These are phyloP conservation scores for Rhea pennata DNA, from an alignment of 2,113 vertebrate genomes.

Conservation along the genomic window DNA sequence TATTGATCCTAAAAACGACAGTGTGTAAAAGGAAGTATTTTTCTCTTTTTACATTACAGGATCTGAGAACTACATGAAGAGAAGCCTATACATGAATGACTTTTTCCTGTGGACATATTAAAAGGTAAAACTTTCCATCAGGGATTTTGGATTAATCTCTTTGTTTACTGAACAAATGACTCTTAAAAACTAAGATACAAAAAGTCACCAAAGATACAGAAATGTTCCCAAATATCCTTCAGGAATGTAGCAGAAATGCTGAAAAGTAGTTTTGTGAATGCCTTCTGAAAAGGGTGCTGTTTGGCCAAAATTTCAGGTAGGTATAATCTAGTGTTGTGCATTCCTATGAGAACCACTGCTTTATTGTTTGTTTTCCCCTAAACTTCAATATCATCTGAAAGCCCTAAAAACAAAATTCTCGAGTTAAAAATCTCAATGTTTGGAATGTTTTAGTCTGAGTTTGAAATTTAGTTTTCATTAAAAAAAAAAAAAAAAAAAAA, in stretches of 20 bases:
- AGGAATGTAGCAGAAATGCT: background rate
- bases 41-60: background rate
- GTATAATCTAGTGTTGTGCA: background rate
- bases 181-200: background rate
- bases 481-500: background rate
- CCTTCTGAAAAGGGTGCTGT: rapidly evolving
- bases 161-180: background rate
- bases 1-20: background rate
- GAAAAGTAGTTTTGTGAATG: background rate
- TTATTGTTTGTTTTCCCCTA: background rate
- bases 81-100: slow-evolving; percentile 50
- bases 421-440: background rate
- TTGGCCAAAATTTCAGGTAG: background rate
- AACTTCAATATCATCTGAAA: background rate
- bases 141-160: background rate
- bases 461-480: background rate
- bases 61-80: background rate
- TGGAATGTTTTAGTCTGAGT: background rate
- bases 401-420: background rate
- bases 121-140: slow-evolving; percentile 63
- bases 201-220: background rate
- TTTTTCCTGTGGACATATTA: slow-evolving; percentile 77
- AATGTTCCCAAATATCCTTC: background rate
- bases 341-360: background rate
- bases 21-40: background rate